phyloP scores from a whole-genome alignment of 2,113 vertebrate genomes.

The Pagrus major region DNA sequence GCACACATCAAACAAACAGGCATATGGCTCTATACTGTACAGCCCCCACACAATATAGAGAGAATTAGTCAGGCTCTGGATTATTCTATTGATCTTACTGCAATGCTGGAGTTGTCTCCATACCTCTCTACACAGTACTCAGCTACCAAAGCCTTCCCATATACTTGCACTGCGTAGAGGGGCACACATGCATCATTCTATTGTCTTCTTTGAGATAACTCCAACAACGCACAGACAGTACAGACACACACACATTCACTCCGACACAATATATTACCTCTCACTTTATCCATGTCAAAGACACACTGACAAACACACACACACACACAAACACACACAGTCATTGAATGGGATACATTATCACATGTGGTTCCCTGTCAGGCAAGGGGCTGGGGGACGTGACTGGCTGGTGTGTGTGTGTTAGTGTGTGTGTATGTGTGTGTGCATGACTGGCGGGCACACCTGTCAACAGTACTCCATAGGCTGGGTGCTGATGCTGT shows the following conservation, averaged over 20 bases:
- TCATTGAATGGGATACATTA: conserved; percentile 52
- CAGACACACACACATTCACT: not conserved
- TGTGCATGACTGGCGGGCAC: conserved; percentile 80
- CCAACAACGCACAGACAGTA: not conserved
- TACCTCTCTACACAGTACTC: conserved; percentile 41
- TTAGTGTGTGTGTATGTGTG: conserved; percentile 55
- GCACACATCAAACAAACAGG: conserved; percentile 24
- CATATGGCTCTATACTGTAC: conserved; percentile 20
- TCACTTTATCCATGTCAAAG: conserved; percentile 33
- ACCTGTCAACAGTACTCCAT: conserved; percentile 81
- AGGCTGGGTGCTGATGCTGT: conserved; percentile 74
- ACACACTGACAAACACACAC: conserved; percentile 10
- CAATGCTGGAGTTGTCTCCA: conserved; percentile 39
- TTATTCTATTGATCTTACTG: conserved; percentile 64
- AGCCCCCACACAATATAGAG: conserved; percentile 41
- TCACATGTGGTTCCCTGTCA: conserved; percentile 69
- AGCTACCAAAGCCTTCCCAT: conserved; percentile 30
- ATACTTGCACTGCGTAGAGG: not conserved
- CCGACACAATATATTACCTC: conserved; percentile 33
- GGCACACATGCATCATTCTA: conserved; percentile 23
- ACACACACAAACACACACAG: conserved; percentile 13
- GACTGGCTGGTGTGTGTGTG: conserved; percentile 55
- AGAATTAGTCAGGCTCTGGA: conserved; percentile 49
- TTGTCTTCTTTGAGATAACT: conserved; percentile 18
- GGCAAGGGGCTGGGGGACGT: conserved; percentile 65